Conservation (phyloP, 2,113 vertebrate genomes). For the Corythaeola cristata region DNA sequence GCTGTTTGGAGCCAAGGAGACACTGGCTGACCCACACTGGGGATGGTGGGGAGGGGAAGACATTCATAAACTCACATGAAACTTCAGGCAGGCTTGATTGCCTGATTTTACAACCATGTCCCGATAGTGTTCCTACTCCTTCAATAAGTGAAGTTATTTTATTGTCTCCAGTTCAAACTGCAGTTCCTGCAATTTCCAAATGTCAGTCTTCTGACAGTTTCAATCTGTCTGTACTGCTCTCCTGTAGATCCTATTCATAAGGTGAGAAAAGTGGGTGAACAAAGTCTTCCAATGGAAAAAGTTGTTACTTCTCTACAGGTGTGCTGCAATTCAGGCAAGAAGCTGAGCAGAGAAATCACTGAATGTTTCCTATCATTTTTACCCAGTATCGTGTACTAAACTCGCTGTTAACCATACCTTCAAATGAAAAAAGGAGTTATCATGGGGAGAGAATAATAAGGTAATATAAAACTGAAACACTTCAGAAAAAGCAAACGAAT, state of each 20-base stretch:
- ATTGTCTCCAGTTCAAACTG: background rate
- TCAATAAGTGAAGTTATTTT: background rate
- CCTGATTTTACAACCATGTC: background rate
- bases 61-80: rapidly evolving
- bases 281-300: background rate
- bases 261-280: background rate
- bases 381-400: background rate
- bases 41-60: background rate
- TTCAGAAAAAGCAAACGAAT: background rate
- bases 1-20: background rate
- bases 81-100: background rate
- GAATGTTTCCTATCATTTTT: background rate
- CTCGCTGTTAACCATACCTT: background rate
- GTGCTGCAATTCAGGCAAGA: background rate
- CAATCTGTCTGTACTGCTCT: background rate
- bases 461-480: background rate
- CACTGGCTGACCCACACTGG: background rate
- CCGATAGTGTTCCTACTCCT: background rate
- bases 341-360: background rate
- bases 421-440: background rate
- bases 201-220: background rate
- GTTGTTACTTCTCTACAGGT: background rate
- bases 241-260: background rate
- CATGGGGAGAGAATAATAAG: background rate
- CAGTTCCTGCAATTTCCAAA: background rate